Percentiles rank a stretch among this genome's conserved stretches.
Evolutionary conservation across 1,140 invertebrate genomes (phyloP).

Genomic region (Drosophila punjabiensis): DNA sequence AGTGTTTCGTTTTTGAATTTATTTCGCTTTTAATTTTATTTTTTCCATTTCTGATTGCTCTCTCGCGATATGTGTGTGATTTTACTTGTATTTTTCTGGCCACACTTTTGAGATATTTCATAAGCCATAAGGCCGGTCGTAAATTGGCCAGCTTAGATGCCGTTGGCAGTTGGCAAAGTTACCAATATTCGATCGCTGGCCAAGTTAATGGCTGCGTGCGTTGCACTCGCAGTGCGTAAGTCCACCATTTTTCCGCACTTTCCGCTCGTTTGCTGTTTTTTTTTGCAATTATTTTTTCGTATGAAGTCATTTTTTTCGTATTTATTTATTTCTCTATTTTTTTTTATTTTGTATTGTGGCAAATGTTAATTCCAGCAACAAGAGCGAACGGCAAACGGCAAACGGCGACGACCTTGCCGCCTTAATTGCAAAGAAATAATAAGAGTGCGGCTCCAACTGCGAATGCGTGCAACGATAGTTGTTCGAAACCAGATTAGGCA

Average conservation of each 20-base stretch:
- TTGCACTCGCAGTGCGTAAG: constrained; percentile 61
- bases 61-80: constrained; percentile 1
- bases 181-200: constrained; percentile 26
- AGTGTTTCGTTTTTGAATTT: constrained; percentile 33
- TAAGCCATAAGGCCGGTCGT: constrained; percentile 38
- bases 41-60: constrained; percentile 28
- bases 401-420: constrained; percentile 71
- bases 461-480: constrained; percentile 69
- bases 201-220: constrained; percentile 33
- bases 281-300: constrained; percentile 60
- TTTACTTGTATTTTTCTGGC: constrained; percentile 11
- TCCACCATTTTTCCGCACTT: constrained; percentile 13
- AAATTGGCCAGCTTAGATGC: constrained; percentile 35
- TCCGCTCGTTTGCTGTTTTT: constrained; percentile 3
- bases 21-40: constrained; percentile 8
- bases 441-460: constrained; percentile 22
- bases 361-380: constrained; percentile 62
- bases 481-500: constrained; percentile 58
- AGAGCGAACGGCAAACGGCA: constrained; percentile 27
- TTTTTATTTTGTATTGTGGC: constrained; percentile 31
- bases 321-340: constrained; percentile 45
- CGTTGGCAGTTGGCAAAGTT: constrained; percentile 20
- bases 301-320: constrained; percentile 69
- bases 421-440: constrained; percentile 56
- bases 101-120: constrained; percentile 26